Percentiles rank a stretch among this genome's conserved stretches.
Conservation (phyloP, 2,888 invertebrate genomes). For the Sacculina carcini region DNA sequence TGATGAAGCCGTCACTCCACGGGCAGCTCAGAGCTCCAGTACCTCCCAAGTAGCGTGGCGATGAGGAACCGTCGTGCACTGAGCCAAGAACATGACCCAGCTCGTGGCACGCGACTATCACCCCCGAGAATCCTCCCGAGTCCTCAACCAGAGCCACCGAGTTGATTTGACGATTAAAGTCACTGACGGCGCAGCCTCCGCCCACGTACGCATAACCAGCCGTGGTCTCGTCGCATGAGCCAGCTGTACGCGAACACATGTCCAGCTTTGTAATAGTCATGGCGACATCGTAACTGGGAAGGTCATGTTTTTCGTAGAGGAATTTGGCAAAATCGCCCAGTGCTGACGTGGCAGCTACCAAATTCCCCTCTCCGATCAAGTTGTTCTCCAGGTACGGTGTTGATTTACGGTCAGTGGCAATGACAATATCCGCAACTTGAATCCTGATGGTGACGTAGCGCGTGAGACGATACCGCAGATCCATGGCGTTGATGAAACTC, state of each 20-base stretch:
- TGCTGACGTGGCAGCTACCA: background rate
- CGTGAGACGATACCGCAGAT: background rate
- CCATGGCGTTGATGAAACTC: conserved; percentile 2
- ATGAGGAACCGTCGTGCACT: conserved; percentile 3
- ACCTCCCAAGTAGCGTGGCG: conserved; percentile 1
- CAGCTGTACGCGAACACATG: conserved; percentile 1
- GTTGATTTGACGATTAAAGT: background rate
- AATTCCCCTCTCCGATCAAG: background rate
- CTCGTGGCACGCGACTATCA: conserved; percentile 3
- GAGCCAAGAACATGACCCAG: conserved; percentile 5
- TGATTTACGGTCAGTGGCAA: background rate
- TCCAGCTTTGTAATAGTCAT: background rate
- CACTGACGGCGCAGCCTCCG: conserved; percentile 2
- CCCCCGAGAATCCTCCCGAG: conserved; percentile 4
- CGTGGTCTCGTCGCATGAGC: background rate
- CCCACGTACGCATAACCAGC: conserved; percentile 6
- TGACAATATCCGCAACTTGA: conserved; percentile 1
- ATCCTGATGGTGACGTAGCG: background rate
- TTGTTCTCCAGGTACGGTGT: conserved; percentile 2
- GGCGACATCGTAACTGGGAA: background rate
- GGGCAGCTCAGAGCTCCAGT: background rate
- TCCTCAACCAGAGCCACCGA: conserved; percentile 4
- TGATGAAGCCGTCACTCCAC: conserved; percentile 3
- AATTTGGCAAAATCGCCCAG: background rate
- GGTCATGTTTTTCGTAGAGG: background rate